Percentiles rank a stretch among this genome's conserved stretches.
phyloP scores from a whole-genome alignment of 2,797 vertebrate genomes.

The Hapalemur alaotrensis region DNA sequence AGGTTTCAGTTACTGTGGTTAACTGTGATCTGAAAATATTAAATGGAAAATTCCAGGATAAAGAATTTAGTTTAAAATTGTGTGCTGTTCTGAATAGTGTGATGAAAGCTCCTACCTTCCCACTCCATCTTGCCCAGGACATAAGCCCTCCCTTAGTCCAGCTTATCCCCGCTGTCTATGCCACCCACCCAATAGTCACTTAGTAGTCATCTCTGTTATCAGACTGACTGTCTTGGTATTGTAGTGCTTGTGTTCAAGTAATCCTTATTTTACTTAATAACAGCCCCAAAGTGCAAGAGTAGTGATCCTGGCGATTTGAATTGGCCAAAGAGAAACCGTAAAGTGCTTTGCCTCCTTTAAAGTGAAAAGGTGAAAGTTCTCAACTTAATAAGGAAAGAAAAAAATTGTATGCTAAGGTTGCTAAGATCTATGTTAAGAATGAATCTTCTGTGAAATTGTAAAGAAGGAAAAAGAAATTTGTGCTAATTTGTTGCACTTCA shows the following conservation, averaged over 20 bases:
- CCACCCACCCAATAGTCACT: background rate
- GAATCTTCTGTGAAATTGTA: background rate
- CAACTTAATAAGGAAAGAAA: background rate
- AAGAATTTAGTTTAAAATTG: background rate
- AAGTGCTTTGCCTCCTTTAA: background rate
- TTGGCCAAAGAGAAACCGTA: background rate
- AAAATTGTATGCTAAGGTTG: background rate
- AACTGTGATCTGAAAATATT: background rate
- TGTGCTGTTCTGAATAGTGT: background rate
- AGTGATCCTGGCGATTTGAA: background rate
- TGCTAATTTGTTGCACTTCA: background rate
- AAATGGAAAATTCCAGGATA: background rate
- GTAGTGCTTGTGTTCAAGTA: background rate
- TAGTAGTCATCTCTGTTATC: background rate
- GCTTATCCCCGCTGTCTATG: background rate
- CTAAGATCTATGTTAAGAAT: background rate
- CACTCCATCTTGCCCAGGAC: background rate
- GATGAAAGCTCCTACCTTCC: too few relatives aligned
- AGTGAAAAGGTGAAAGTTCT: background rate
- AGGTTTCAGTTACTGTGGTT: background rate
- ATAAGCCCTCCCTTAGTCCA: background rate
- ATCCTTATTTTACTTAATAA: background rate
- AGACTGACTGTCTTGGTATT: background rate
- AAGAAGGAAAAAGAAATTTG: background rate
- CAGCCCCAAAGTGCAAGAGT: background rate